Percentiles rank a stretch among this genome's conserved stretches.
Conservation (phyloP, 2,113 vertebrate genomes). For the Esox niger region DNA sequence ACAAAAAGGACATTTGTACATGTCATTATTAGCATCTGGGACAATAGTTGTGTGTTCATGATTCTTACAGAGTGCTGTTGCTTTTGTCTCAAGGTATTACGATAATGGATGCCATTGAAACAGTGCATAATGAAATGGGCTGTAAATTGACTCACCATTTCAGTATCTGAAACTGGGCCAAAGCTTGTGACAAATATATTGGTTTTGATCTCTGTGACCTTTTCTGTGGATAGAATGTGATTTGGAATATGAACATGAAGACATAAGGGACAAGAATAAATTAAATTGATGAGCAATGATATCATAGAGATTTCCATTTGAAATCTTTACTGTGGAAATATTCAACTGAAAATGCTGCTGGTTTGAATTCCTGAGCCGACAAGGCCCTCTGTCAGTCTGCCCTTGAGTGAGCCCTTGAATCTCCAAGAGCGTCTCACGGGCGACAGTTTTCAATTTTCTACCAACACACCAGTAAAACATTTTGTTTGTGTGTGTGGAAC, state of each 20-base stretch:
- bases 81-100: background rate
- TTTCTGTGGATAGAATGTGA: constrained; percentile 54
- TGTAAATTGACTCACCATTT: constrained; percentile 65
- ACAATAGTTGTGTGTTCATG: background rate
- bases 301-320: no score
- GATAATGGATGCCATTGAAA: background rate
- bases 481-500: no score
- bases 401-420: no score
- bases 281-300: background rate
- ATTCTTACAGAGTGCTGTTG: background rate
- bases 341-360: no score
- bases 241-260: background rate
- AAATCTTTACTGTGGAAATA: no score
- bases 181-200: constrained; percentile 73
- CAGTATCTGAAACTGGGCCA: constrained; percentile 69
- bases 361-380: no score
- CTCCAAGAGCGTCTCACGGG: no score
- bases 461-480: no score
- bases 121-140: background rate
- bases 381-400: no score
- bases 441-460: no score
- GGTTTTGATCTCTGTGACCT: constrained; percentile 68
- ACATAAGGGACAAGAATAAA: background rate
- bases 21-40: background rate
- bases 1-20: background rate